Base-by-base conservation (phyloP, 2,797 vertebrate species). In the Margarornis squamiger region DNA sequence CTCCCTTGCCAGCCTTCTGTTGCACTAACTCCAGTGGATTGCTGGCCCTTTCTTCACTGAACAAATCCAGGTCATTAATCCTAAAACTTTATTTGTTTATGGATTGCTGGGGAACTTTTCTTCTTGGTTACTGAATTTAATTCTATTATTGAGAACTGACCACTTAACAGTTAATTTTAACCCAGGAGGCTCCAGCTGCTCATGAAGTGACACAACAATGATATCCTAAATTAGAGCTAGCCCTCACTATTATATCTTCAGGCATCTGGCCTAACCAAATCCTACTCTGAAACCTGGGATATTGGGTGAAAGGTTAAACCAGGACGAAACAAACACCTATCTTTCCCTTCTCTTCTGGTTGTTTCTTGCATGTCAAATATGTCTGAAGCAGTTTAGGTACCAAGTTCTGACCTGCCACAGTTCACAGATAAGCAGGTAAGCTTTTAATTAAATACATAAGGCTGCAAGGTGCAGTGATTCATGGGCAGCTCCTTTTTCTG, bases 121-220 rank as follows among this genome's bases (percentile, higher is more conserved):
- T 74, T 65, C n/a, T 71, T 67, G 3, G 9, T 66, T 74, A 51
- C 20, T 76, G 52, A 71, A 48, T 3, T 80, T 15, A 88, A 62
- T 66, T 55, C 3, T 21, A 6, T 30, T 73, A 32, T 14, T 58
- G 48, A 74, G 27, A 80, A 45, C 19, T 29, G 58, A n/a, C 27
- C 21, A 38, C 14, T 21, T 45, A 55, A 43, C 20, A 48, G 14
- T 55, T 66, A 77, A 80, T 66, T 88, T 92, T 80, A 75, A 57
- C 16, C 5, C 27, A 55, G 0, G 2, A 39, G 2, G 0, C 15
- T 63, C 51, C 4, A 38, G 65, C 12, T 12, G 29, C 5, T 49
- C 39, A 57, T 9, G 18, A 77, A 49, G 7, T 34, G 32, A 14
- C 26, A n/a, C n/a, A 70, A 12, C 6, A 70, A 1, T 24, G 22